These are phyloP conservation scores for Azorinus chamasolen DNA, from an alignment of 2,888 invertebrate genomes.

Conservation along the genomic window DNA sequence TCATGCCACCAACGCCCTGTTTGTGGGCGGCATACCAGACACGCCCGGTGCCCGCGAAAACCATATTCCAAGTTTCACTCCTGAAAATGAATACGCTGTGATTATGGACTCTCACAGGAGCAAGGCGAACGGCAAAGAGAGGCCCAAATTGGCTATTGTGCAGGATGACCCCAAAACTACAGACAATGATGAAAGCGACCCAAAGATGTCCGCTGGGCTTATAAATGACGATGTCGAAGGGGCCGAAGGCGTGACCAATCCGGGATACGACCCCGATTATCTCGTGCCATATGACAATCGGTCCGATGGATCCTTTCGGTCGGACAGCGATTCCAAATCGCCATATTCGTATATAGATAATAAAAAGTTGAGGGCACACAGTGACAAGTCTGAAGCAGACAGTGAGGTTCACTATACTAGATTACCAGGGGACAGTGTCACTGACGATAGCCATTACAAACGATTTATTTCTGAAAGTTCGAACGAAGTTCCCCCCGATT, in stretches of 20 bases:
- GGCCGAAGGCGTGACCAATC: slow-evolving; percentile 28
- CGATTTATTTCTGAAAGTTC: too few relatives aligned
- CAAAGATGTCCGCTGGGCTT: background rate
- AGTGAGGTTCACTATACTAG: too few relatives aligned
- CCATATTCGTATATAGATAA: too few relatives aligned
- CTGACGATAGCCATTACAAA: too few relatives aligned
- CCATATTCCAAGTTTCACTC: slow-evolving; percentile 43
- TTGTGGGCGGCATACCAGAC: slow-evolving; percentile 57
- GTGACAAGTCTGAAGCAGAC: too few relatives aligned
- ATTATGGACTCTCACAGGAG: slow-evolving; percentile 15
- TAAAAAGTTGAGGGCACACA: too few relatives aligned
- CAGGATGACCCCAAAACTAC: background rate
- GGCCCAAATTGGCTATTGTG: slow-evolving; percentile 39
- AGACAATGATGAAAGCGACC: background rate
- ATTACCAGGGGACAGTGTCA: too few relatives aligned
- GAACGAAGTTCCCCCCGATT: too few relatives aligned
- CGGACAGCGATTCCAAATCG: too few relatives aligned
- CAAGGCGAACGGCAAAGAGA: slow-evolving; percentile 34
- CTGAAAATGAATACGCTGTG: slow-evolving; percentile 46
- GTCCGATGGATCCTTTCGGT: too few relatives aligned
- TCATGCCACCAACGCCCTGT: slow-evolving; percentile 48
- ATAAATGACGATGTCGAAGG: slow-evolving; percentile 4
- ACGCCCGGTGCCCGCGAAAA: slow-evolving; percentile 26
- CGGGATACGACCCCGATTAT: slow-evolving; percentile 34
- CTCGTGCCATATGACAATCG: slow-evolving; percentile 19